Percentiles rank a stretch among this genome's conserved stretches.
These are phyloP conservation scores for Drosophila tani DNA, from an alignment of 1,140 invertebrate species.

Conservation along the genomic window DNA sequence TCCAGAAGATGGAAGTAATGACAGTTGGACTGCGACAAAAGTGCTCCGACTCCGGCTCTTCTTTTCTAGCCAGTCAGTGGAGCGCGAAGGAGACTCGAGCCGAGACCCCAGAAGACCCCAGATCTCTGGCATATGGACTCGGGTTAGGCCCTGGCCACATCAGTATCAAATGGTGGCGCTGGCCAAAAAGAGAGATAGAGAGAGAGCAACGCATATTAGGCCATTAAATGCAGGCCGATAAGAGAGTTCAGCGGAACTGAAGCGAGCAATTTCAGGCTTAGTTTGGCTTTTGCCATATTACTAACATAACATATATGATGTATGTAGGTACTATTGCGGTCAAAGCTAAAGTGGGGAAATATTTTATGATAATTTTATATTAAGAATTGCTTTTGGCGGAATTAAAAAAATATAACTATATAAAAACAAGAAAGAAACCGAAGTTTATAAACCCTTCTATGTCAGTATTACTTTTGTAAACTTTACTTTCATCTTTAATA, in stretches of 20 bases:
- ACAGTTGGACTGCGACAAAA: slow-evolving; percentile 47
- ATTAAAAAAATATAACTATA: too few relatives aligned
- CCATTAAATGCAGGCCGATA: slow-evolving; percentile 80
- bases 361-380: neutral
- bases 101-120: slow-evolving; percentile 4
- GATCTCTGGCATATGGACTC: slow-evolving; percentile 12
- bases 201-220: slow-evolving; percentile 66
- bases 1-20: slow-evolving; percentile 17
- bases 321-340: neutral
- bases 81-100: slow-evolving; percentile 57
- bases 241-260: slow-evolving; percentile 83
- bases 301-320: neutral
- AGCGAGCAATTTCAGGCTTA: slow-evolving; percentile 81
- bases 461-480: too few relatives aligned
- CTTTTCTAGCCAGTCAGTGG: slow-evolving; percentile 69
- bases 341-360: neutral
- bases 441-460: too few relatives aligned
- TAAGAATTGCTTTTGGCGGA: too few relatives aligned
- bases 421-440: too few relatives aligned
- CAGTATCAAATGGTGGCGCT: slow-evolving; percentile 23
- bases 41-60: slow-evolving; percentile 29
- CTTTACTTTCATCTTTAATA: too few relatives aligned
- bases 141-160: slow-evolving; percentile 17
- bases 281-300: slow-evolving; percentile 56
- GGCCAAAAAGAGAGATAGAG: slow-evolving; percentile 16